phyloP scores from a whole-genome alignment of 2,113 vertebrate genomes.

The Saimiri boliviensis region DNA sequence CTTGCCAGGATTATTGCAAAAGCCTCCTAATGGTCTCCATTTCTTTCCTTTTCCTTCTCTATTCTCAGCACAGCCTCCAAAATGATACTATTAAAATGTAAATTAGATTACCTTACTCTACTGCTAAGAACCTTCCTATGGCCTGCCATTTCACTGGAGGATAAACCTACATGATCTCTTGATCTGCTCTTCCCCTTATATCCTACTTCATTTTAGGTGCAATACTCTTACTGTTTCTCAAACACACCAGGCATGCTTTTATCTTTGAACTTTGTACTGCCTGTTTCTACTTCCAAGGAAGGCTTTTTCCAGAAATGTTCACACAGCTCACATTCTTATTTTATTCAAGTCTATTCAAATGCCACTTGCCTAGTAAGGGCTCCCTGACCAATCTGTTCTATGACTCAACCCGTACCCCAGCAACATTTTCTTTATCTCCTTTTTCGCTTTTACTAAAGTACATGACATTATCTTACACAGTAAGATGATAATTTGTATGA shows the following conservation, averaged over 20 bases:
- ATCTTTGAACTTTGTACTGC: background rate
- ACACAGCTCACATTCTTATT: background rate
- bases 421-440: background rate
- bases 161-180: background rate
- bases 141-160: background rate
- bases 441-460: background rate
- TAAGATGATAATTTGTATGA: too few species aligned
- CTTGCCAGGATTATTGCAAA: background rate
- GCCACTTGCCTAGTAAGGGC: background rate
- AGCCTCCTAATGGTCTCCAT: background rate
- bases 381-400: background rate
- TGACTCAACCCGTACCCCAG: background rate
- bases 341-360: background rate
- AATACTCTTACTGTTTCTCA: background rate
- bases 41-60: background rate
- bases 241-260: background rate
- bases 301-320: background rate
- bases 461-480: background rate
- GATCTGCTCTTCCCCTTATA: background rate
- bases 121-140: background rate
- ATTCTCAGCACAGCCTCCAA: background rate
- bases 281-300: background rate
- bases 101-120: background rate
- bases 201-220: background rate
- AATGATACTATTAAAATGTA: slow-evolving; percentile 26